Conservation (phyloP, 2,888 invertebrate genomes). For the Polydrusus tereticollis region DNA sequence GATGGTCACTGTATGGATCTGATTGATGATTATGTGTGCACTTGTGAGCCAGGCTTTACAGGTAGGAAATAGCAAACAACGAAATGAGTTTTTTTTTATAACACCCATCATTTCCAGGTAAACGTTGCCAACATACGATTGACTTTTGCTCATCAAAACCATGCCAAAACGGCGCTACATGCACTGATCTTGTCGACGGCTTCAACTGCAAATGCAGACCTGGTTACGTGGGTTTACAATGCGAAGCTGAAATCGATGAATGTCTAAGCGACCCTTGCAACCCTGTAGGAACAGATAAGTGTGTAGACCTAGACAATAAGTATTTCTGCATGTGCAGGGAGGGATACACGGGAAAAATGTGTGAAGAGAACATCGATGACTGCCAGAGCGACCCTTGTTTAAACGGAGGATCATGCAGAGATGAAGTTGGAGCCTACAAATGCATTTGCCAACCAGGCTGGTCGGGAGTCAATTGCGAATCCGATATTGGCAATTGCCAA, state of each 20-base stretch:
- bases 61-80: slow-evolving; percentile 67
- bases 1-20: slow-evolving; percentile 92
- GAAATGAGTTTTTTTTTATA: background rate
- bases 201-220: slow-evolving; percentile 94
- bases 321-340: slow-evolving; percentile 90
- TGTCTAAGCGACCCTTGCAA: slow-evolving; percentile 93
- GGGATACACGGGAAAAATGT: slow-evolving; percentile 87
- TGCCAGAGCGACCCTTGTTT: slow-evolving; percentile 88
- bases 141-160: slow-evolving; percentile 92
- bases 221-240: slow-evolving; percentile 92
- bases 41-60: slow-evolving; percentile 94
- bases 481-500: slow-evolving; percentile 88
- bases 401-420: slow-evolving; percentile 89
- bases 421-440: slow-evolving; percentile 86
- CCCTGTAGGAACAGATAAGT: slow-evolving; percentile 89
- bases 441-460: slow-evolving; percentile 89
- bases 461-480: slow-evolving; percentile 88
- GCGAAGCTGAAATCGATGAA: slow-evolving; percentile 94
- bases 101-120: background rate
- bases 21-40: slow-evolving; percentile 86
- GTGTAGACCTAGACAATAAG: slow-evolving; percentile 89
- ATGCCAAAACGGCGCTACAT: slow-evolving; percentile 93
- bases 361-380: slow-evolving; percentile 89
- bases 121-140: slow-evolving; percentile 88
- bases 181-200: slow-evolving; percentile 88